These are phyloP conservation scores for Oxyscelio sp. DNA, from an alignment of 2,888 invertebrate genomes.

Conservation along the genomic window DNA sequence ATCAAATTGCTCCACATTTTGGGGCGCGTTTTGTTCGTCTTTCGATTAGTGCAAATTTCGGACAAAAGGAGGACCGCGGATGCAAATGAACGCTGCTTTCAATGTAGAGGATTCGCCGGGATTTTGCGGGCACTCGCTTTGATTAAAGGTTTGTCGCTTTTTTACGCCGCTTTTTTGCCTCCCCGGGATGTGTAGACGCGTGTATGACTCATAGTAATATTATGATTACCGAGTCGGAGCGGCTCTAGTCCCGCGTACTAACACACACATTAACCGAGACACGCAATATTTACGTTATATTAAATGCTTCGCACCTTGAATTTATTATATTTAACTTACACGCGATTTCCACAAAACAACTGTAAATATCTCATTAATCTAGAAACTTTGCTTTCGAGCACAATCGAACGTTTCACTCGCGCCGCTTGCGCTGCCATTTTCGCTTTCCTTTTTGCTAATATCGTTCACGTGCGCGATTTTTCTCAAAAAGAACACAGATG, in stretches of 20 bases:
- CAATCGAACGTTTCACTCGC: slow-evolving; percentile 45
- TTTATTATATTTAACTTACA: slow-evolving; percentile 66
- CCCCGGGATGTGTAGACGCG: slow-evolving; percentile 23
- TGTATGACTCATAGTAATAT: slow-evolving; percentile 59
- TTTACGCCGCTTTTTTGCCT: slow-evolving; percentile 34
- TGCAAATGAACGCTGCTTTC: slow-evolving; percentile 33
- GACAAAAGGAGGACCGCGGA: neutral
- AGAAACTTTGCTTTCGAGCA: slow-evolving; percentile 60
- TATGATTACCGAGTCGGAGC: slow-evolving; percentile 56
- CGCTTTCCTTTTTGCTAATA: too few relatives aligned
- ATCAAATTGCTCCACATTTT: slow-evolving; percentile 35
- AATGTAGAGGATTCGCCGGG: slow-evolving; percentile 20
- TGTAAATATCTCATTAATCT: slow-evolving; percentile 62
- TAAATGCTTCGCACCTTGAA: slow-evolving; percentile 69
- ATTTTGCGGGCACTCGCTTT: slow-evolving; percentile 33
- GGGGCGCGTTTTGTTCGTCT: slow-evolving; percentile 6
- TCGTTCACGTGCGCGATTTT: too few relatives aligned
- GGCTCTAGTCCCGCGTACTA: slow-evolving; percentile 63
- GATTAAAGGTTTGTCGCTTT: slow-evolving; percentile 50
- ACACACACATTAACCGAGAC: slow-evolving; percentile 66
- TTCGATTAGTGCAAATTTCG: slow-evolving; percentile 4
- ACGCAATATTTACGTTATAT: slow-evolving; percentile 74
- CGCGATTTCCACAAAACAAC: slow-evolving; percentile 72
- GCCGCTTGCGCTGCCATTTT: too few relatives aligned
- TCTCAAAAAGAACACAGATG: too few relatives aligned